Evolutionary conservation across 2,797 vertebrate genomes (phyloP), one percentile per base, ranked within the genome.

Genomic region (Lycodopsis pacificus): DNA sequence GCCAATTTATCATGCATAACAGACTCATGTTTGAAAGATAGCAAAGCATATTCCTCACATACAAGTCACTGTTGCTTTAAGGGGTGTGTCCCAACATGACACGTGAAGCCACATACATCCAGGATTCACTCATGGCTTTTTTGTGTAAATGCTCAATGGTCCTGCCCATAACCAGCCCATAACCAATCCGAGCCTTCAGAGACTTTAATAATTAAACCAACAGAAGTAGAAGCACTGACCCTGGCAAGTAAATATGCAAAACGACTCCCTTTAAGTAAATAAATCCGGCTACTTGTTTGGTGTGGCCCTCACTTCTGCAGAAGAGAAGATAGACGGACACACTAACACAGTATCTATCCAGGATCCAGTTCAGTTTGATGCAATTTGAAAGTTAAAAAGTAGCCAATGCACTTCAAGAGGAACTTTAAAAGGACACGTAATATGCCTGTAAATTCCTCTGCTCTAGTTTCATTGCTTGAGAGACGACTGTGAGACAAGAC

Each of bases 211-310:
- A 69, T 59, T 83, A 88, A 54, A 85, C 71, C 56, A 76, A 51
- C 27, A 71, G 15, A 62, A 14, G 76, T 59, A 65, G 79, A 63
- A 73, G 67, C 83, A 51, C 70, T 84, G 58, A 82, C 76, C 8
- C 73, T 68, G 17, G 20, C 32, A 61, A 59, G 53, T 66, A 71
- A 83, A 81, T 38, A 72, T 57, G 56, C 46, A 27, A 74, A 86
- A 84, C 83, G 46, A 80, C 64, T 64, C 65, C 77, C 77, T 66
- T 48, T 78, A 79, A 85, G 73, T 89, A 87, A 86, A 92, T 71
- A 82, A 49, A 88, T 76, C 12, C 48, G 65, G 34, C 48, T 77
- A 63, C 63, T 64, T 80, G 25, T 78, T 59, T 75, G 25, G 51
- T 63, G n/a, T 62, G 11, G 36, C 44, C 25, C 20, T 74, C n/a